phyloP scores from a whole-genome alignment of 2,888 invertebrate genomes.

The Limnephilus lunatus region DNA sequence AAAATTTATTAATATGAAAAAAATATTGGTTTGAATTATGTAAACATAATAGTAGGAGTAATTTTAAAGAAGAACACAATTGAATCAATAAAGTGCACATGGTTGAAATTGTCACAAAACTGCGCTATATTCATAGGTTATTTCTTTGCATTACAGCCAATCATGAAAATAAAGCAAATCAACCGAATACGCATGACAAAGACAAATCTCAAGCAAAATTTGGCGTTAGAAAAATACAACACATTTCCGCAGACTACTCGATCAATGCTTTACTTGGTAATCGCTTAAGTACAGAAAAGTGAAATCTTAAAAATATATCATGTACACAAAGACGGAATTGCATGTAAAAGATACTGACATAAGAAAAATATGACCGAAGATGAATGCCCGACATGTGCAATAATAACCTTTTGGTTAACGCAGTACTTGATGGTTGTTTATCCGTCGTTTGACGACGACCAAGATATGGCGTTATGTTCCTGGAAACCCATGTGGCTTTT shows the following conservation, averaged over 20 bases:
- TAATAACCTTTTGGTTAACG: background rate
- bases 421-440: background rate
- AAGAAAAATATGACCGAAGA: background rate
- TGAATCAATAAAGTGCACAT: no score
- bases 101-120: background rate
- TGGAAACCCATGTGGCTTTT: slow-evolving; percentile 10
- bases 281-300: background rate
- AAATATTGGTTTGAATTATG: background rate
- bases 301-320: background rate
- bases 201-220: background rate
- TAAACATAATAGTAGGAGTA: background rate
- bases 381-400: background rate
- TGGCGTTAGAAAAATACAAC: background rate
- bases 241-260: background rate
- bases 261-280: background rate
- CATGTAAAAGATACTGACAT: background rate
- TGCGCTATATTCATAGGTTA: background rate
- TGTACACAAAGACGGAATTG: background rate
- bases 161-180: background rate
- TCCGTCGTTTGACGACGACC: background rate
- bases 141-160: background rate
- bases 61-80: background rate
- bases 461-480: background rate
- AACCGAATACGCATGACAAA: background rate
- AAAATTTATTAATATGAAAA: background rate